phyloP scores from a whole-genome alignment of 2,888 invertebrate species.

The Luperina nickerlii region DNA sequence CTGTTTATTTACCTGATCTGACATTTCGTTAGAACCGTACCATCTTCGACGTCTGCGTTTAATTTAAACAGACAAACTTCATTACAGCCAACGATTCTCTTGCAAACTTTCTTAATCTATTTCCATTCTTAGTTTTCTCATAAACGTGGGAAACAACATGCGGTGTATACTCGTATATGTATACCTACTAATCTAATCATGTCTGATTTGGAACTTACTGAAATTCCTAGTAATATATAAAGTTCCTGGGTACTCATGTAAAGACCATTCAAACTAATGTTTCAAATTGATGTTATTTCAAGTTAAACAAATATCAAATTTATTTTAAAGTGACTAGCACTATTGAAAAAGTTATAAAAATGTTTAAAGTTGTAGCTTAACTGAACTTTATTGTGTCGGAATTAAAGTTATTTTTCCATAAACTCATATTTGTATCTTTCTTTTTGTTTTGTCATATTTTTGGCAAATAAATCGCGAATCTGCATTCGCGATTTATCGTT shows the following conservation, averaged over 20 bases:
- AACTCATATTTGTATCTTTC: too few species aligned
- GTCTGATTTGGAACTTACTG: conserved; percentile 10
- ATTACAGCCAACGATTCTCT: conserved; percentile 77
- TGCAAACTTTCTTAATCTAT: conserved; percentile 83
- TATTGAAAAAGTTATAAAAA: too few species aligned
- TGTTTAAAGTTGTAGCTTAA: too few species aligned
- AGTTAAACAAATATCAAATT: too few species aligned
- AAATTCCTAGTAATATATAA: neutral
- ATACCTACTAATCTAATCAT: neutral
- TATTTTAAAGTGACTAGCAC: too few species aligned
- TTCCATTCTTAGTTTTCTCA: conserved; percentile 84
- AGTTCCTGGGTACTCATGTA: neutral
- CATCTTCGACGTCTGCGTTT: conserved; percentile 74
- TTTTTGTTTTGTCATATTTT: too few species aligned
- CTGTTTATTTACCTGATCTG: conserved; percentile 8
- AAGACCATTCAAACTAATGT: too few species aligned
- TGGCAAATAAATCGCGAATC: too few species aligned
- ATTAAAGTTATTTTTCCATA: too few species aligned
- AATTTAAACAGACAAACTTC: conserved; percentile 83
- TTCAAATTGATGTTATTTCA: too few species aligned
- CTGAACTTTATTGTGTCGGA: too few species aligned
- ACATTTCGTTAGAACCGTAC: conserved; percentile 41
- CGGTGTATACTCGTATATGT: conserved; percentile 49
- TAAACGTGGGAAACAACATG: conserved; percentile 80
- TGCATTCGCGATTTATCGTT: too few species aligned